These are phyloP conservation scores for Rosalia funebris DNA, from an alignment of 2,888 invertebrate genomes.

Conservation along the genomic window DNA sequence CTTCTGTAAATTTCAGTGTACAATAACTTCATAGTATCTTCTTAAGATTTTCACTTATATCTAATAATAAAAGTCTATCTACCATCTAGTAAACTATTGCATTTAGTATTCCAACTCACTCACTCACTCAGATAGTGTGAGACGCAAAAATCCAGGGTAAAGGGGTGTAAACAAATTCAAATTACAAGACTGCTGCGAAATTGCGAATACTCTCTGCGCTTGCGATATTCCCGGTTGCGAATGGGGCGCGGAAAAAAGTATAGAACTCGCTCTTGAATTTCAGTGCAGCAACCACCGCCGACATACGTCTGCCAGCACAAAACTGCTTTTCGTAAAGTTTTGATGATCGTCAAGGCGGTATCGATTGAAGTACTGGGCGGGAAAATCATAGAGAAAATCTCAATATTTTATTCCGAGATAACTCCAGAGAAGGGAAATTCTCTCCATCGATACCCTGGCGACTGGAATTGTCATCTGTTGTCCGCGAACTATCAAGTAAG, in stretches of 20 bases:
- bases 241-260: conserved; percentile 27
- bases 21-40: too few relatives aligned
- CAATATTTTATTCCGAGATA: conserved; percentile 56
- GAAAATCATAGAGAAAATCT: conserved; percentile 52
- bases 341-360: conserved; percentile 52
- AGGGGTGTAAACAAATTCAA: conserved; percentile 17
- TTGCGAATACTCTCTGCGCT: background rate
- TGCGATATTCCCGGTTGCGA: conserved; percentile 18
- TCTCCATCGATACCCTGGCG: conserved; percentile 19
- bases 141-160: background rate
- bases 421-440: conserved; percentile 49
- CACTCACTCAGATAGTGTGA: too few relatives aligned
- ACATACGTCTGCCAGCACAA: conserved; percentile 22
- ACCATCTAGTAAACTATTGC: too few relatives aligned
- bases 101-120: too few relatives aligned
- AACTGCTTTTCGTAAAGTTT: conserved; percentile 41
- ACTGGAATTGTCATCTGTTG: conserved; percentile 37
- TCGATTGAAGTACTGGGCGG: conserved; percentile 54
- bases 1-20: too few relatives aligned
- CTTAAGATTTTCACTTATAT: too few relatives aligned
- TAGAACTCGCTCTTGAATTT: conserved; percentile 7
- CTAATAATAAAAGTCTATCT: too few relatives aligned
- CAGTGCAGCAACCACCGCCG: background rate
- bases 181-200: conserved; percentile 1
- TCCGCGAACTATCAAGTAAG: conserved; percentile 29